Evolutionary conservation across 2,797 vertebrate genomes (phyloP).

Genomic region (Sciaenops ocellatus): DNA sequence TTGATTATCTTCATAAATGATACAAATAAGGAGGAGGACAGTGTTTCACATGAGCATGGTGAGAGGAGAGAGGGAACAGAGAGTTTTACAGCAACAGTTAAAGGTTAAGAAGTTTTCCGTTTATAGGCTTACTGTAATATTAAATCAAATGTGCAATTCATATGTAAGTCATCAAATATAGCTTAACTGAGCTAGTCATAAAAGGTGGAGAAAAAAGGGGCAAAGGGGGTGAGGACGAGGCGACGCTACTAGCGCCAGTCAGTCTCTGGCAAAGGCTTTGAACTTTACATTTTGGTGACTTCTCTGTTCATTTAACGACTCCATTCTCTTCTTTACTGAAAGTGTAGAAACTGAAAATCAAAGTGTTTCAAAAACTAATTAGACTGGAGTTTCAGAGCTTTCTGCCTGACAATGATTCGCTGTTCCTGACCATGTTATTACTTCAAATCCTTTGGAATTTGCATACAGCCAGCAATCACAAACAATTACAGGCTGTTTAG

Average conservation of each 20-base stretch:
- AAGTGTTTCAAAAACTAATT: background rate
- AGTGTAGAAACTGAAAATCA: background rate
- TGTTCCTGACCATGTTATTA: background rate
- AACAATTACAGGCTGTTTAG: slow-evolving; percentile 8
- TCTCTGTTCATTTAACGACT: background rate
- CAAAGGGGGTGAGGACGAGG: background rate
- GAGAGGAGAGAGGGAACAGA: background rate
- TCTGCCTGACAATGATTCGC: background rate
- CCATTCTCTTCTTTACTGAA: background rate
- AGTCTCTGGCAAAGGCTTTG: background rate
- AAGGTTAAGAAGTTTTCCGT: background rate
- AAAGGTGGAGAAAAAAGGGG: background rate
- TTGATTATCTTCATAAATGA: background rate
- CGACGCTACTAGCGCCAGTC: background rate
- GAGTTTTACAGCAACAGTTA: background rate
- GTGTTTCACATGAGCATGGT: background rate
- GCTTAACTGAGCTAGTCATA: background rate
- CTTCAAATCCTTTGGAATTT: background rate
- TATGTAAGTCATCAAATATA: background rate
- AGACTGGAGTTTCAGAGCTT: background rate
- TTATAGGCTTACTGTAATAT: background rate
- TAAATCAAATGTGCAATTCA: background rate
- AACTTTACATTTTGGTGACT: background rate
- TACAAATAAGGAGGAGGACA: background rate
- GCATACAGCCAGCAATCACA: background rate